These are phyloP conservation scores for Enteromius treurensis DNA, from an alignment of 2,797 vertebrate genomes.

Conservation along the genomic window DNA sequence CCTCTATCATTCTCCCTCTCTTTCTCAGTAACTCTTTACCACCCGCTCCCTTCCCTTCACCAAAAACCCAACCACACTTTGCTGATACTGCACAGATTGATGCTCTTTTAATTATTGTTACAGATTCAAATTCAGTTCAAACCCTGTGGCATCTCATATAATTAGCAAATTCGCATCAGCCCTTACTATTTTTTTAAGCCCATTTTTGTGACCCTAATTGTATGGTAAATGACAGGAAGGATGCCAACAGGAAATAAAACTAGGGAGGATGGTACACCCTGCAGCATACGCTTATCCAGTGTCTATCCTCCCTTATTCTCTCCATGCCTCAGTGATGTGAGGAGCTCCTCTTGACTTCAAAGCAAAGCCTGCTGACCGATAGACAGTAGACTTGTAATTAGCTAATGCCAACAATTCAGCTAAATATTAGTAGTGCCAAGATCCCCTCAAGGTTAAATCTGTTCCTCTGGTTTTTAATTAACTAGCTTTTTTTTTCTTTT, in stretches of 20 bases:
- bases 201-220: conserved; percentile 49
- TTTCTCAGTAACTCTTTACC: conserved; percentile 27
- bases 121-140: conserved; percentile 63
- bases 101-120: conserved; percentile 72
- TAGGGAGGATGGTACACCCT: conserved; percentile 29
- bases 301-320: conserved; percentile 19
- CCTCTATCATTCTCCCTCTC: conserved; percentile 42
- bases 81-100: conserved; percentile 66
- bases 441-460: conserved; percentile 44
- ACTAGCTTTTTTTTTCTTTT: conserved; percentile 6
- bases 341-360: conserved; percentile 38
- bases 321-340: conserved; percentile 39
- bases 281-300: conserved; percentile 23
- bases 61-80: conserved; percentile 51
- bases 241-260: conserved; percentile 43
- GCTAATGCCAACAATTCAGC: conserved; percentile 44
- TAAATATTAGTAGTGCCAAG: conserved; percentile 42
- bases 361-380: conserved; percentile 24
- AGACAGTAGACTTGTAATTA: conserved; percentile 41
- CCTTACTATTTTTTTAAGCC: conserved; percentile 52
- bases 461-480: conserved; percentile 47
- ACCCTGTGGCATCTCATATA: conserved; percentile 62
- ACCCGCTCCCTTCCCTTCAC: conserved; percentile 21
- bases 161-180: conserved; percentile 60
- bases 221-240: conserved; percentile 58